Conservation (phyloP, 1,140 invertebrate genomes). For the Penaeus japonicus region DNA sequence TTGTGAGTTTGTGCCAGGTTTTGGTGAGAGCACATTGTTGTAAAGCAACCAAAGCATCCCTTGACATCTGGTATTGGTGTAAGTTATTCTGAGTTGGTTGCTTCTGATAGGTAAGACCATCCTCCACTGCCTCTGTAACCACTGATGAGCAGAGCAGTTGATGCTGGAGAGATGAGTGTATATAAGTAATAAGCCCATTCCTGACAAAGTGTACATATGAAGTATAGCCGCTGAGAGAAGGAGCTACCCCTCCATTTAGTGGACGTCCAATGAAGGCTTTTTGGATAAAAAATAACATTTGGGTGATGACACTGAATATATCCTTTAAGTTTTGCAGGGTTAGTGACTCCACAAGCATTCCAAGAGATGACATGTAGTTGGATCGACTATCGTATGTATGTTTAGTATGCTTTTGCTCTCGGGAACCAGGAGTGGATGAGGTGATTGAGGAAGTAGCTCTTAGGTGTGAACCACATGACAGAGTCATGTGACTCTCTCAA, state of each 20-base stretch:
- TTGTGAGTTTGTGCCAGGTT: neutral
- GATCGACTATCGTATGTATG: neutral
- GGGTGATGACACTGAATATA: neutral
- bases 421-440: neutral
- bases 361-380: neutral
- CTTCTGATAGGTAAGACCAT: neutral
- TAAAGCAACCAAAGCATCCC: neutral
- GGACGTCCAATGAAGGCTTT: too few relatives aligned
- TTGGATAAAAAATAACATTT: too few relatives aligned
- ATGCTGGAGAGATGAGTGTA: neutral
- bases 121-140: neutral
- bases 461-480: too few relatives aligned
- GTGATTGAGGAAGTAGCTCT: neutral
- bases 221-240: neutral
- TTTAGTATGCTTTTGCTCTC: neutral
- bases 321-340: neutral
- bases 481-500: neutral
- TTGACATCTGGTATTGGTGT: neutral
- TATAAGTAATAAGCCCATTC: conserved; percentile 3
- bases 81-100: neutral
- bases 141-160: neutral
- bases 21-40: neutral
- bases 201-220: neutral
- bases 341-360: neutral
- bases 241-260: neutral